Conservation (phyloP, 2,113 vertebrate genomes). For the Gymnobelideus leadbeateri region DNA sequence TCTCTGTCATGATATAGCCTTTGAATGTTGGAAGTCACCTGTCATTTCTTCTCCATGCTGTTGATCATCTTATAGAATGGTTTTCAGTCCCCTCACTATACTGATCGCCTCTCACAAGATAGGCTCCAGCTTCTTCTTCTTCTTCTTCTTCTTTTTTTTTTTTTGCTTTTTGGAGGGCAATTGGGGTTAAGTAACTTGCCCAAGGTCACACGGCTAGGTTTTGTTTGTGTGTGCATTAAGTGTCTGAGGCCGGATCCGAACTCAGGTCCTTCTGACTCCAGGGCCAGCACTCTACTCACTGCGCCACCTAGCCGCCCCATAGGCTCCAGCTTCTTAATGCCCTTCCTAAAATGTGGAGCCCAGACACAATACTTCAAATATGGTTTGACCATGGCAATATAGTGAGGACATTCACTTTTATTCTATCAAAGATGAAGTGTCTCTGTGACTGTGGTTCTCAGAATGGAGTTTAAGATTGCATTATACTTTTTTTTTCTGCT, state of each 20-base stretch:
- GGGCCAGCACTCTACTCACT: too few relatives aligned
- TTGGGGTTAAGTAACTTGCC: too few relatives aligned
- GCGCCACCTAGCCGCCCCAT: too few relatives aligned
- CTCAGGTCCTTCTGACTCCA: too few relatives aligned
- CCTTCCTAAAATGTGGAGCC: not conserved
- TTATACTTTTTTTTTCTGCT: not conserved
- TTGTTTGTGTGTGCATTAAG: too few relatives aligned
- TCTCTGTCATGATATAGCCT: not conserved
- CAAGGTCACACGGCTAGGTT: too few relatives aligned
- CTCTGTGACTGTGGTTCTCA: not conserved
- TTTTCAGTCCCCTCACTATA: not conserved
- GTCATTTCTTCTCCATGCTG: not conserved
- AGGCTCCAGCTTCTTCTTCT: too few relatives aligned
- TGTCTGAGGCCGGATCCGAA: too few relatives aligned
- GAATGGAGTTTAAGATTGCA: not conserved
- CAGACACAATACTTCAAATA: not conserved
- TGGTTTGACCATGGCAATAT: not conserved
- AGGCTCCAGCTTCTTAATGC: too few relatives aligned
- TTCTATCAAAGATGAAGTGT: not conserved
- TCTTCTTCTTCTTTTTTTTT: too few relatives aligned
- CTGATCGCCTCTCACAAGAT: not conserved
- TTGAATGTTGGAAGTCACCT: not conserved
- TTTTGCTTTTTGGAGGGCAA: too few relatives aligned
- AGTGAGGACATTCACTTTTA: not conserved
- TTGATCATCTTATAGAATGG: not conserved